Percentiles rank a stretch among this genome's conserved stretches.
phyloP scores from a whole-genome alignment of 2,888 invertebrate genomes.

The Disparrhopalites patrizii region DNA sequence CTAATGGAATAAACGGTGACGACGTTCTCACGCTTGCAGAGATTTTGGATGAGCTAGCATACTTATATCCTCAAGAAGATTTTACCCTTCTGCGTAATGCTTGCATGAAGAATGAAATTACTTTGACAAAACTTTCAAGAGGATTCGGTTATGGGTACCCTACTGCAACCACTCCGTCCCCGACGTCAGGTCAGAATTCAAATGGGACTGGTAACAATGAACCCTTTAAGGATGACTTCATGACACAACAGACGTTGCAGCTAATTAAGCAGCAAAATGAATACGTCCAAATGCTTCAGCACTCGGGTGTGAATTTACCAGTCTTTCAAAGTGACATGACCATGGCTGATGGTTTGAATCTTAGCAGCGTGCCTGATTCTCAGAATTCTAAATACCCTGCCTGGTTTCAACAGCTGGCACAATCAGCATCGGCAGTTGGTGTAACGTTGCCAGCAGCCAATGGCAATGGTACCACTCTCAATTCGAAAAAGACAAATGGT shows the following conservation, averaged over 20 bases:
- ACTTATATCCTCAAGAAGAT: conserved; percentile 44
- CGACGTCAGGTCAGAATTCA: conserved; percentile 14
- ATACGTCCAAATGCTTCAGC: conserved; percentile 41
- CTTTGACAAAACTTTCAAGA: conserved; percentile 41
- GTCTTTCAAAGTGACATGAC: conserved; percentile 30
- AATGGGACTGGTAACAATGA: background rate
- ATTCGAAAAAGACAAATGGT: conserved; percentile 25
- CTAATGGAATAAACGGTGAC: conserved; percentile 7
- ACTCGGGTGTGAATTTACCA: conserved; percentile 35
- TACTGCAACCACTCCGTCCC: conserved; percentile 22
- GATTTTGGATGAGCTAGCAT: conserved; percentile 44
- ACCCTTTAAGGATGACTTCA: conserved; percentile 28
- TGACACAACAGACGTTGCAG: conserved; percentile 43
- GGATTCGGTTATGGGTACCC: conserved; percentile 27
- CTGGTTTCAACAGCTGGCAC: conserved; percentile 42
- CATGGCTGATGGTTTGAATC: conserved; percentile 15
- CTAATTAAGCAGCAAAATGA: conserved; percentile 43
- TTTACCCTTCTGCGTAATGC: conserved; percentile 44
- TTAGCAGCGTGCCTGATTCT: conserved; percentile 26
- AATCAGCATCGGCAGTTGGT: conserved; percentile 34
- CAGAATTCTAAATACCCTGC: conserved; percentile 28
- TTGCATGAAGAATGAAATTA: conserved; percentile 43
- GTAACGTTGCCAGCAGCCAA: background rate
- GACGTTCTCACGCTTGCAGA: conserved; percentile 30
- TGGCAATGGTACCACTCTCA: conserved; percentile 16